These are phyloP conservation scores for Megaptera novaeangliae DNA, from an alignment of 2,113 vertebrate genomes.

Conservation along the genomic window DNA sequence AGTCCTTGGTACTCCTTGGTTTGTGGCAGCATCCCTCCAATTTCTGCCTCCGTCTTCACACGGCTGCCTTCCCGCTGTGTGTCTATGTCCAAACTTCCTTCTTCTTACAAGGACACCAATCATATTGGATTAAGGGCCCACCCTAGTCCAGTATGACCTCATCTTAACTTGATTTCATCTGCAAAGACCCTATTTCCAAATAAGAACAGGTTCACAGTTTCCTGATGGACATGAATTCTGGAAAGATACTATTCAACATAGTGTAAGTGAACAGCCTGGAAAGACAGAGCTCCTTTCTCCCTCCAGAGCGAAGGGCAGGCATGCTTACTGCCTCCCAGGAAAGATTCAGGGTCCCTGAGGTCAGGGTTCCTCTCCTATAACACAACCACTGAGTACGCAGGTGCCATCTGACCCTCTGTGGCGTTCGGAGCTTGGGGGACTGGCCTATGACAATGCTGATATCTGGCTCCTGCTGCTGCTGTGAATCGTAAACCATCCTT, in stretches of 20 bases:
- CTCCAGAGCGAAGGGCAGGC: not conserved
- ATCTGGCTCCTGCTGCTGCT: too few species aligned
- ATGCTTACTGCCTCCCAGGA: not conserved
- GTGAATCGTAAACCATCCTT: rapidly evolving
- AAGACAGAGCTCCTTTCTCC: not conserved
- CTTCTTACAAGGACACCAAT: not conserved
- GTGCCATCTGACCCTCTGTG: rapidly evolving
- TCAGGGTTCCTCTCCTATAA: rapidly evolving
- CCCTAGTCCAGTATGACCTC: rapidly evolving
- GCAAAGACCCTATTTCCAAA: not conserved
- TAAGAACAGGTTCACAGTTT: not conserved
- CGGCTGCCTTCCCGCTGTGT: rapidly evolving
- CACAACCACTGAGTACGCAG: not conserved
- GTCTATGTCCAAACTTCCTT: not conserved
- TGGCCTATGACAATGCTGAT: not conserved
- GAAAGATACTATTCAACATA: rapidly evolving
- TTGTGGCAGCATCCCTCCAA: rapidly evolving
- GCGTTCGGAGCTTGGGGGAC: not conserved
- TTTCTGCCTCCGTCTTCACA: rapidly evolving
- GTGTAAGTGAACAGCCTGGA: not conserved
- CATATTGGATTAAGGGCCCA: rapidly evolving
- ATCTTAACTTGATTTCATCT: not conserved
- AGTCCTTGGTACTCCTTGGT: rapidly evolving
- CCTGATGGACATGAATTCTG: not conserved
- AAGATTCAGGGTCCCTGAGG: not conserved